A percentile compares a stretch with the other conserved stretches of the same genome.
phyloP scores from a whole-genome alignment of 2,888 invertebrate genomes.

The Lamellibrachia columna region DNA sequence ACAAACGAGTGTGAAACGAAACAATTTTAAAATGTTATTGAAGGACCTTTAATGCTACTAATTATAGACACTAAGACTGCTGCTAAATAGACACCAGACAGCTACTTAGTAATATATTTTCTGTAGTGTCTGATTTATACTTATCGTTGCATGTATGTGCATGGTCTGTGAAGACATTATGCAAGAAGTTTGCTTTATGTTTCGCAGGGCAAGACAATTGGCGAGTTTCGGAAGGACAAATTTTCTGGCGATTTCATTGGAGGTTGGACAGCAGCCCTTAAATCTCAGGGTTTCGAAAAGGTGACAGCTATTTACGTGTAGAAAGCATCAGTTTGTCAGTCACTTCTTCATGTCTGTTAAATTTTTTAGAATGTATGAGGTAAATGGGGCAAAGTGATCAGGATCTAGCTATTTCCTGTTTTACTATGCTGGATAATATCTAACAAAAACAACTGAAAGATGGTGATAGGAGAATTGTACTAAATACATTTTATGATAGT shows the following conservation, averaged over 20 bases:
- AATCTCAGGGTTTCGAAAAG: conserved; percentile 82
- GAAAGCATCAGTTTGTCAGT: not conserved
- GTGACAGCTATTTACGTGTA: conserved; percentile 58
- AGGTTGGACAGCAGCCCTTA: conserved; percentile 84
- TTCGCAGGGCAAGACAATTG: conserved; percentile 79
- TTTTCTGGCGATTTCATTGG: conserved; percentile 93
- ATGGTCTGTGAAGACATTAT: not conserved
- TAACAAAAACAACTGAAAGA: too few species aligned
- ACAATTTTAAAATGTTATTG: too few species aligned
- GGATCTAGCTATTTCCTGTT: too few species aligned
- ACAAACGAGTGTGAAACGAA: too few species aligned
- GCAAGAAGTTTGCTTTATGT: not conserved
- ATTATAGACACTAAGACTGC: too few species aligned
- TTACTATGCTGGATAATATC: too few species aligned
- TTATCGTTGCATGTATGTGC: not conserved
- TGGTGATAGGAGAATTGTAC: too few species aligned
- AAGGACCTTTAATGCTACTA: too few species aligned
- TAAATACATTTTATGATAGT: too few species aligned
- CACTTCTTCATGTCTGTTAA: too few species aligned
- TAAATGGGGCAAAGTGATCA: too few species aligned
- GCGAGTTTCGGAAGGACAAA: conserved; percentile 91
- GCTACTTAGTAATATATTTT: not conserved
- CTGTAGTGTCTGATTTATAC: not conserved
- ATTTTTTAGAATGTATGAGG: not conserved
- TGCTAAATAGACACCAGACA: too few species aligned